Percentiles rank a stretch among this genome's conserved stretches.
These are phyloP conservation scores for Hartigia nigra DNA, from an alignment of 2,888 invertebrate genomes.

Conservation along the genomic window DNA sequence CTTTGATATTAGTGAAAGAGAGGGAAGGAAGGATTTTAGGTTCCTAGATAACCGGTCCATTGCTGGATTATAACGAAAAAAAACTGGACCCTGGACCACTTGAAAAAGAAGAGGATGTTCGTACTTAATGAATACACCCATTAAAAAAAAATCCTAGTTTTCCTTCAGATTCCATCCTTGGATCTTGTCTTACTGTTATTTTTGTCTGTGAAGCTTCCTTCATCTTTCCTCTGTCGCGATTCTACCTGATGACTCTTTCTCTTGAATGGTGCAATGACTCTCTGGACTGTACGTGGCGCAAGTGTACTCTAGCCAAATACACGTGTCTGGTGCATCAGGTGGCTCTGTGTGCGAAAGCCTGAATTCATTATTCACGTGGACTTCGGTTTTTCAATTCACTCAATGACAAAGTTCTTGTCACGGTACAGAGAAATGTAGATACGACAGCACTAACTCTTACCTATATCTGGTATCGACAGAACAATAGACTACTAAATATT, in stretches of 20 bases:
- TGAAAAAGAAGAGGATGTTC: neutral
- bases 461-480: neutral
- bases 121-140: neutral
- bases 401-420: neutral
- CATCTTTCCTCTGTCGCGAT: neutral
- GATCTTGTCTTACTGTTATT: neutral
- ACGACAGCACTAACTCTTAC: neutral
- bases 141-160: neutral
- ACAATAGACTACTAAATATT: neutral
- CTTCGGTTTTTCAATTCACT: neutral
- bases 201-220: neutral
- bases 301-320: neutral
- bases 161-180: neutral
- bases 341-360: neutral
- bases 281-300: neutral
- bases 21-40: neutral
- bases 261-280: neutral
- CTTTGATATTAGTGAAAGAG: neutral
- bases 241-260: neutral
- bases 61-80: neutral
- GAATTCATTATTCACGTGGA: neutral
- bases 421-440: neutral
- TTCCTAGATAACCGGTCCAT: neutral
- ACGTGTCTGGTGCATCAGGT: neutral
- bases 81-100: neutral